phyloP scores from a whole-genome alignment of 2,888 invertebrate genomes.

The Polietes domitor region DNA sequence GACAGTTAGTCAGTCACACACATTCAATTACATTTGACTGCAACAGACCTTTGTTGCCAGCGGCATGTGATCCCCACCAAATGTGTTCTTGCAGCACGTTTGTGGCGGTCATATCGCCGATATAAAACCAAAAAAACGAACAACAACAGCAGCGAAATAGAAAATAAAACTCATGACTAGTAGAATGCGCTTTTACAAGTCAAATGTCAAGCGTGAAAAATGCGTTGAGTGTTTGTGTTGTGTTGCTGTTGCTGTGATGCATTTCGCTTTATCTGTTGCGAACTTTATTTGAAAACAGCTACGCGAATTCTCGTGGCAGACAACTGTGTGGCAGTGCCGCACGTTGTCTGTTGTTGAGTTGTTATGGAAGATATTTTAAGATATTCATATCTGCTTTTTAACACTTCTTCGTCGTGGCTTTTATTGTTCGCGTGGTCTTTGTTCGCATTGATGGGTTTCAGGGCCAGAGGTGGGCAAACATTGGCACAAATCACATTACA shows the following conservation, averaged over 20 bases:
- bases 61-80: constrained; percentile 71
- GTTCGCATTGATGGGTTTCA: neutral
- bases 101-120: constrained; percentile 49
- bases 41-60: constrained; percentile 61
- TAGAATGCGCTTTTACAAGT: constrained; percentile 77
- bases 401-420: constrained; percentile 57
- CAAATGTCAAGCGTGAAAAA: constrained; percentile 80
- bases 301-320: constrained; percentile 35
- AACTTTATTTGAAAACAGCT: constrained; percentile 41
- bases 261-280: constrained; percentile 49
- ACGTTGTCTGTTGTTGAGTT: constrained; percentile 21
- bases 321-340: constrained; percentile 21
- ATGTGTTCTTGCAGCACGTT: constrained; percentile 62
- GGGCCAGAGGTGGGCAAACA: neutral
- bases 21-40: constrained; percentile 74
- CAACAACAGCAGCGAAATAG: neutral
- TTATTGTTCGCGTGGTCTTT: constrained; percentile 31
- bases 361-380: constrained; percentile 53
- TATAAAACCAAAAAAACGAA: constrained; percentile 21
- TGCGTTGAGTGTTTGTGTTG: constrained; percentile 77
- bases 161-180: constrained; percentile 68
- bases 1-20: too few species aligned
- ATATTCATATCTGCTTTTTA: constrained; percentile 60
- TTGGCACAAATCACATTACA: too few species aligned
- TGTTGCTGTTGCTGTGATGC: constrained; percentile 67